phyloP scores from a whole-genome alignment of 64 coral and sea anemone genomes.

The Acropora yongei region DNA sequence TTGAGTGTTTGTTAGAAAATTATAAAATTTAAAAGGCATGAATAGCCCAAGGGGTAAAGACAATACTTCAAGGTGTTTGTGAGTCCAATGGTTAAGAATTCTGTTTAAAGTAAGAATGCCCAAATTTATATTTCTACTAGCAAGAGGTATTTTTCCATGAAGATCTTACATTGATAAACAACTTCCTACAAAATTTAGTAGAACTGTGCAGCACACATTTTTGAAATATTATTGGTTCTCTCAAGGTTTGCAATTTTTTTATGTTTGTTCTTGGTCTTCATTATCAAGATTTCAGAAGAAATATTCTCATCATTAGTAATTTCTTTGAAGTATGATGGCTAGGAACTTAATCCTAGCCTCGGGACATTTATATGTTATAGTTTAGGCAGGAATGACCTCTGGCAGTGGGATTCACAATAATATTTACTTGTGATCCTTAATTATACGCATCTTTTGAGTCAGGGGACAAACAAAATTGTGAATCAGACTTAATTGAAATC shows the following conservation, averaged over 20 bases:
- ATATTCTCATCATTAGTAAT: background rate
- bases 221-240: background rate
- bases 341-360: no score
- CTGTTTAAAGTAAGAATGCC: no score
- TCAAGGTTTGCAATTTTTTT: background rate
- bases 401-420: no score
- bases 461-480: background rate
- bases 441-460: no score
- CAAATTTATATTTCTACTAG: slow-evolving; percentile 20
- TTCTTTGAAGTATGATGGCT: background rate
- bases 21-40: no score
- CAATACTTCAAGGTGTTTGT: background rate
- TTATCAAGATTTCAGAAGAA: background rate
- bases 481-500: background rate
- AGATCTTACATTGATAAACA: background rate
- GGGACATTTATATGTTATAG: no score
- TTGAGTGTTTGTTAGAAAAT: no score
- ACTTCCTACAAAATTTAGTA: background rate
- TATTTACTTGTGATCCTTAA: no score
- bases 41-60: background rate
- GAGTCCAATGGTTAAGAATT: background rate
- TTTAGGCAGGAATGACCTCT: no score
- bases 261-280: background rate
- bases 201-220: background rate
- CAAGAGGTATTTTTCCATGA: slow-evolving; percentile 31